Conservation (phyloP, 23 tunicate genomes). For the Ciona savignyi region DNA sequence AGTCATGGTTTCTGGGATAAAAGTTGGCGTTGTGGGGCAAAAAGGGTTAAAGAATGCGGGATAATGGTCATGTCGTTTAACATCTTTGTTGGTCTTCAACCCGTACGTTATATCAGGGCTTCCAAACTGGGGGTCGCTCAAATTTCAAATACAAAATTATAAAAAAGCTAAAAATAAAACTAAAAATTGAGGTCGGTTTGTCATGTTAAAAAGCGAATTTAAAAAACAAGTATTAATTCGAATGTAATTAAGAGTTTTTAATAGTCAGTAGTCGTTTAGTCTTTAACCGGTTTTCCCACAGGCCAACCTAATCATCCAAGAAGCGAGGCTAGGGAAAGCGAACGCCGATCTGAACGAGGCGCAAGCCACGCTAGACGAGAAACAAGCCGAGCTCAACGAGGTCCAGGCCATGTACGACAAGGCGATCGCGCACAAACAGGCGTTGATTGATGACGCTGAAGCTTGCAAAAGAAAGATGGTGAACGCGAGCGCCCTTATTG, state of each 20-base stretch:
- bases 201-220: no score
- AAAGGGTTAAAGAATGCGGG: no score
- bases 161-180: neutral
- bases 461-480: constrained; percentile 98
- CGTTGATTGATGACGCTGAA: constrained; percentile 93
- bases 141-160: neutral
- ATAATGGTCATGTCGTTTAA: no score
- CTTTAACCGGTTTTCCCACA: no score
- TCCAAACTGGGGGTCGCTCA: neutral
- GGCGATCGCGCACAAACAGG: constrained; percentile 94
- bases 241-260: no score
- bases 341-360: constrained; percentile 82
- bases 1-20: no score
- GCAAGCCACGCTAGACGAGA: constrained; percentile 71
- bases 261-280: no score
- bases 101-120: no score
- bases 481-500: constrained; percentile 97
- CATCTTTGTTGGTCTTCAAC: no score
- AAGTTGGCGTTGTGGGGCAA: no score
- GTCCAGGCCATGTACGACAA: constrained; percentile 89
- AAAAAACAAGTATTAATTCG: no score
- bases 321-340: constrained; percentile 69
- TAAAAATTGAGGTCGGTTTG: no score
- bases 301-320: constrained; percentile 92
- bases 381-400: constrained; percentile 78